Evolutionary conservation across 2,797 vertebrate species (phyloP).

Genomic region (Eptatretus atami): DNA sequence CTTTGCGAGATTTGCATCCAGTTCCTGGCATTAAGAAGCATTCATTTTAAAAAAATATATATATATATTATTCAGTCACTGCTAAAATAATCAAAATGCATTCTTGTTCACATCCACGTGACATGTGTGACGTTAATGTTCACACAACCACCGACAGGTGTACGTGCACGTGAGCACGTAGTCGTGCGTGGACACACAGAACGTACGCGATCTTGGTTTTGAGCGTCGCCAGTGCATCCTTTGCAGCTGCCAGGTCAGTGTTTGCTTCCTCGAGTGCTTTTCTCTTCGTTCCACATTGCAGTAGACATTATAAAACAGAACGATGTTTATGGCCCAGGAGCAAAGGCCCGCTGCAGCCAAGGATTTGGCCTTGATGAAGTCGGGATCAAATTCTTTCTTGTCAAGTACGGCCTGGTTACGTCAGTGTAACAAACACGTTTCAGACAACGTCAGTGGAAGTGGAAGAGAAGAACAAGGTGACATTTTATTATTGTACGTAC

Average conservation of each 20-base stretch:
- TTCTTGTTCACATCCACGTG: neutral
- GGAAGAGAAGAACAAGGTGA: too few relatives aligned
- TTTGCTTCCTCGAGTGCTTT: slow-evolving; percentile 25
- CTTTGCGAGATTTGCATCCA: slow-evolving; percentile 23
- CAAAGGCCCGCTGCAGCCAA: slow-evolving; percentile 41
- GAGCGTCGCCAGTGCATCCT: slow-evolving; percentile 23
- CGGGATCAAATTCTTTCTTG: slow-evolving; percentile 31
- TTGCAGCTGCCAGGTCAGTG: slow-evolving; percentile 23
- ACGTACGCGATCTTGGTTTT: slow-evolving; percentile 30
- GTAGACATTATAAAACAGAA: slow-evolving; percentile 37
- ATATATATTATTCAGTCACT: neutral
- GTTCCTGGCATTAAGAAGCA: slow-evolving; percentile 17
- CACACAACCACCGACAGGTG: neutral
- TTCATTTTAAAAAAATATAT: neutral
- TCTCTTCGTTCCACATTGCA: slow-evolving; percentile 33
- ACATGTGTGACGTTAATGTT: neutral
- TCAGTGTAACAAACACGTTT: too few relatives aligned
- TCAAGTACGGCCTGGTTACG: slow-evolving; percentile 16
- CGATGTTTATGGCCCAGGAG: slow-evolving; percentile 35
- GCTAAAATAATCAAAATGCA: neutral
- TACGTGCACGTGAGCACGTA: neutral
- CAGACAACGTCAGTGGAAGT: too few relatives aligned
- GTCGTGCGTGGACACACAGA: slow-evolving; percentile 9
- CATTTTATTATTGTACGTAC: too few relatives aligned
- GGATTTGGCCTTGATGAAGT: slow-evolving; percentile 29